Conservation (phyloP, 1,140 invertebrate genomes). For the Drosophila pallidifrons region DNA sequence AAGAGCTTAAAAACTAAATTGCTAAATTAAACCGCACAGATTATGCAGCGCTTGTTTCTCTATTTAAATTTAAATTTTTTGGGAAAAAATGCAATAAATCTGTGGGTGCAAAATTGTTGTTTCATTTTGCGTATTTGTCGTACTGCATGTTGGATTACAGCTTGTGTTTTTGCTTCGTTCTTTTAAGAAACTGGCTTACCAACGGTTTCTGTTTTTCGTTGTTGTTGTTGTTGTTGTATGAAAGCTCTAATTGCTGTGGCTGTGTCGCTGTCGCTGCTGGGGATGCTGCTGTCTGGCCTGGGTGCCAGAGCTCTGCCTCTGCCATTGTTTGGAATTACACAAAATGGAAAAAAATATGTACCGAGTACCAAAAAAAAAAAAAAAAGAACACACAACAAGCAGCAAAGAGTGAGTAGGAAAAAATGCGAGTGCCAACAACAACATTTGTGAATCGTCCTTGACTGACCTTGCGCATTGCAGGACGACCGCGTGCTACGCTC, state of each 20-base stretch:
- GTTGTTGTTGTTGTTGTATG: slow-evolving; percentile 33
- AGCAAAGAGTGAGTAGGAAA: slow-evolving; percentile 9
- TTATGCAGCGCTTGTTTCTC: neutral
- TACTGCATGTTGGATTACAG: slow-evolving; percentile 48
- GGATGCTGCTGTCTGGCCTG: slow-evolving; percentile 42
- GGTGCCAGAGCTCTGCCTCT: slow-evolving; percentile 19
- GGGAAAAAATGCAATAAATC: slow-evolving; percentile 1
- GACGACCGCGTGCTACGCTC: slow-evolving; percentile 65
- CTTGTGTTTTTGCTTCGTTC: slow-evolving; percentile 31
- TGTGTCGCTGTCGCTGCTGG: slow-evolving; percentile 59
- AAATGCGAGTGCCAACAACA: slow-evolving; percentile 33
- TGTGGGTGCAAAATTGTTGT: neutral
- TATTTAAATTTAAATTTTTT: neutral
- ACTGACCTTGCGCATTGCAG: slow-evolving; percentile 70
- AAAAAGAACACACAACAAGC: slow-evolving; percentile 3
- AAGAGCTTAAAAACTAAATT: neutral
- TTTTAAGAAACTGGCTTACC: slow-evolving; percentile 54
- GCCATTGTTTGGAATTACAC: slow-evolving; percentile 70
- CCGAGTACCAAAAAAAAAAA: slow-evolving; percentile 13
- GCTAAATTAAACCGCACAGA: neutral
- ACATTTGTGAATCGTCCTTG: slow-evolving; percentile 77
- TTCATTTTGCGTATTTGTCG: slow-evolving; percentile 18
- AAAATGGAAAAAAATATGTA: slow-evolving; percentile 46
- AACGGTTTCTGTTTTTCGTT: slow-evolving; percentile 35
- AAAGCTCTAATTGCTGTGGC: slow-evolving; percentile 73